Percentiles rank a stretch among this genome's conserved stretches.
phyloP scores from a whole-genome alignment of 1,140 invertebrate species.

The Papilio polytes region DNA sequence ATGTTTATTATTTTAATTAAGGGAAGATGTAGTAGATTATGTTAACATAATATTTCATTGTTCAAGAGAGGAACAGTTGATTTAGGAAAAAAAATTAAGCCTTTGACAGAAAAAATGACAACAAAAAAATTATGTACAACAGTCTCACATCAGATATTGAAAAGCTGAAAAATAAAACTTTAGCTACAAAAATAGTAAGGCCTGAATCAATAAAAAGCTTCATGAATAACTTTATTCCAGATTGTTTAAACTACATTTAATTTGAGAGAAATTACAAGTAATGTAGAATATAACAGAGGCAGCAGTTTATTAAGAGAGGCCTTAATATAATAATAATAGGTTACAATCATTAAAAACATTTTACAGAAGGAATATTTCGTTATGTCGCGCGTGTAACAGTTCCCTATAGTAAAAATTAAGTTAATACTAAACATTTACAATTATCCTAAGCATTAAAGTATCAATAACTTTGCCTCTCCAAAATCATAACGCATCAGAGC shows the following conservation, averaged over 20 bases:
- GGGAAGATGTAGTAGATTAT: background rate
- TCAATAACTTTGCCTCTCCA: constrained; percentile 17
- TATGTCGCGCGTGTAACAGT: constrained; percentile 11
- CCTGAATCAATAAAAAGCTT: constrained; percentile 21
- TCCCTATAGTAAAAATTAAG: background rate
- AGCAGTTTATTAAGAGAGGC: constrained; percentile 9
- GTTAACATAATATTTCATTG: background rate
- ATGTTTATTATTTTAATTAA: background rate
- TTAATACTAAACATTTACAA: constrained; percentile 17
- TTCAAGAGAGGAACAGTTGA: background rate
- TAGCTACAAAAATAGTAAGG: background rate
- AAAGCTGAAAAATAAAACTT: background rate
- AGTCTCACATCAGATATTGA: background rate
- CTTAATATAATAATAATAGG: constrained; percentile 4
- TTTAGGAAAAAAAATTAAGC: background rate
- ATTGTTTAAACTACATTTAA: background rate
- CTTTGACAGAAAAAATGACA: background rate
- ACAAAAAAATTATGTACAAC: background rate
- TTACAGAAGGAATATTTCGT: background rate
- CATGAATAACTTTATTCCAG: background rate
- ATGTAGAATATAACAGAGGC: background rate
- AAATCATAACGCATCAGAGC: background rate
- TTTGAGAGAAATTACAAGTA: too few species aligned
- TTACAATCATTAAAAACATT: background rate
- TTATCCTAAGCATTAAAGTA: background rate